These are phyloP conservation scores for Pseudomugil tenellus DNA, from an alignment of 2,797 vertebrate species.

Conservation along the genomic window DNA sequence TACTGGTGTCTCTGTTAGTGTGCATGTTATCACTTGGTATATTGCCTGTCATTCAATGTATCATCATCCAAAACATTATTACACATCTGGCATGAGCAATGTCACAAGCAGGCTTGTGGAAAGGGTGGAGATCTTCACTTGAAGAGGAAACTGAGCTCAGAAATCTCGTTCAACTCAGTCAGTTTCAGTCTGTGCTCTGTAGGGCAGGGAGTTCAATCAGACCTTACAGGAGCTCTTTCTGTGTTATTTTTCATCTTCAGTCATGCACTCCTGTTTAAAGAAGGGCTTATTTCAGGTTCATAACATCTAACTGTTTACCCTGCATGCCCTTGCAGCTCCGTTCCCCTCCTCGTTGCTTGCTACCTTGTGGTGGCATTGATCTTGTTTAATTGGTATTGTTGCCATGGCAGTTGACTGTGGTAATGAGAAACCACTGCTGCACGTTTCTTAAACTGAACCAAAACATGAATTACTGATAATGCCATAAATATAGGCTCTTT, in stretches of 20 bases:
- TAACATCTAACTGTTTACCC: slow-evolving; percentile 28
- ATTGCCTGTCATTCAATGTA: slow-evolving; percentile 49
- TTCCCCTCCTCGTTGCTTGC: slow-evolving; percentile 25
- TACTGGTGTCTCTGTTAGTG: slow-evolving; percentile 15
- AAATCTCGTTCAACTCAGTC: slow-evolving; percentile 25
- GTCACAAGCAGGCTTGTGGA: slow-evolving; percentile 31
- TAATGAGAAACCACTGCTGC: slow-evolving; percentile 68
- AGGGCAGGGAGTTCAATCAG: slow-evolving; percentile 8
- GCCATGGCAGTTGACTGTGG: slow-evolving; percentile 44
- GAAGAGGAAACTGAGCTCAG: slow-evolving; percentile 37
- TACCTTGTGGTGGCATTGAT: slow-evolving; percentile 24
- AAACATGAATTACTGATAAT: slow-evolving; percentile 78
- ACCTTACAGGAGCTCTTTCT: slow-evolving; percentile 2
- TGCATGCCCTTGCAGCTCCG: slow-evolving; percentile 8
- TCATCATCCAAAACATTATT: slow-evolving; percentile 38
- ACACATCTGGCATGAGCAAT: slow-evolving; percentile 29
- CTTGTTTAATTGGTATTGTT: slow-evolving; percentile 59
- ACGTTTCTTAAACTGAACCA: slow-evolving; percentile 58
- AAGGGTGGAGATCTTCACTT: slow-evolving; percentile 15
- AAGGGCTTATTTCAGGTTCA: slow-evolving; percentile 21
- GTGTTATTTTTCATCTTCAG: slow-evolving; percentile 19
- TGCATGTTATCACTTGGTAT: slow-evolving; percentile 28
- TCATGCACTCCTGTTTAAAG: slow-evolving; percentile 18
- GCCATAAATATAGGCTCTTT: slow-evolving; percentile 49
- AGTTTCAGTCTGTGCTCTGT: no score